These are phyloP conservation scores for Strix aluco DNA, from an alignment of 2,113 vertebrate species.

Conservation along the genomic window DNA sequence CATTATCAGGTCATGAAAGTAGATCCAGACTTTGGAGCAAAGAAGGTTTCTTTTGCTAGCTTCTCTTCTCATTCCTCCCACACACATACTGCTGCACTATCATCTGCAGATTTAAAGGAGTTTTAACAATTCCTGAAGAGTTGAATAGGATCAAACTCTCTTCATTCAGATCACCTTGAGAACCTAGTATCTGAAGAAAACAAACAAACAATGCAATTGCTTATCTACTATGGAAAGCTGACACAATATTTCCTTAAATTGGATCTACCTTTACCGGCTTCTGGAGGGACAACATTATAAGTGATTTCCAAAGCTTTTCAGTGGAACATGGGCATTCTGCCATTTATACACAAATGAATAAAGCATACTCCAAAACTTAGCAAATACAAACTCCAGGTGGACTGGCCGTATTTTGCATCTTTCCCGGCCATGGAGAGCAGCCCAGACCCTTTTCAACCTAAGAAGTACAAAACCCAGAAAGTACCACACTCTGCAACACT, in stretches of 20 bases:
- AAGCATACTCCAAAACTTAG: neutral
- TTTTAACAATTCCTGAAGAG: neutral
- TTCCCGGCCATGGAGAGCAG: neutral
- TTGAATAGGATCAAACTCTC: neutral
- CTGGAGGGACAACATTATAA: neutral
- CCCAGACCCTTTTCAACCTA: neutral
- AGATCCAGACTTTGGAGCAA: neutral
- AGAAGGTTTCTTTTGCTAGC: neutral
- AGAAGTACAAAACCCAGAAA: neutral
- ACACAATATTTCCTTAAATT: neutral
- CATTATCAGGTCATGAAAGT: neutral
- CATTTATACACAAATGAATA: neutral
- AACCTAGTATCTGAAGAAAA: neutral
- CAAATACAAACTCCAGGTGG: conserved; percentile 18
- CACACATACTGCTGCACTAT: neutral
- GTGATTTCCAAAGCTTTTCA: neutral
- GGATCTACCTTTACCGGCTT: neutral
- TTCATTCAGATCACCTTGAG: neutral
- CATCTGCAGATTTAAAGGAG: neutral
- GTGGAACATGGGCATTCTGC: neutral
- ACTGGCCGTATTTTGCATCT: neutral
- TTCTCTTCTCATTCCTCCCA: neutral
- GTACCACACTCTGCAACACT: neutral
- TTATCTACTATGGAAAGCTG: neutral
- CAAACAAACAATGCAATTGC: neutral